Percentiles rank a stretch among this genome's conserved stretches.
Conservation (phyloP, 2,113 vertebrate genomes). For the Potamarius usumacintae region DNA sequence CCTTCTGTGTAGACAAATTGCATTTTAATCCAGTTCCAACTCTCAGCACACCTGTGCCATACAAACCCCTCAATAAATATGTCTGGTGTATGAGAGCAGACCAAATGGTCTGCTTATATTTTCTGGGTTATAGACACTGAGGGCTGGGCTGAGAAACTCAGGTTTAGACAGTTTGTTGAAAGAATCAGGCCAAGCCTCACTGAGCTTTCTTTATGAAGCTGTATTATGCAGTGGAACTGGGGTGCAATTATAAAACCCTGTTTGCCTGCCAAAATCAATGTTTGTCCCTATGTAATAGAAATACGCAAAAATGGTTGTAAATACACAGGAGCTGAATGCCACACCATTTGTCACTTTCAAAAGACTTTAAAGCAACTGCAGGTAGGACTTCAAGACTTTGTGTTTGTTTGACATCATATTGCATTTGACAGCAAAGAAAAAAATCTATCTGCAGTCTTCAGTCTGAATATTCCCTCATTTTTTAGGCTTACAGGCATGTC, state of each 20-base stretch:
- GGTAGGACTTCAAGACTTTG: not conserved
- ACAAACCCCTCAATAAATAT: slow-evolving; percentile 28
- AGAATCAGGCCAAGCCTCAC: not conserved
- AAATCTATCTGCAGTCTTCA: not conserved
- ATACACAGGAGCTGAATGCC: slow-evolving; percentile 27
- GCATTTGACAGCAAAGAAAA: not conserved
- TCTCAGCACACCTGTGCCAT: slow-evolving; percentile 1
- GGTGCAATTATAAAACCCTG: slow-evolving; percentile 37
- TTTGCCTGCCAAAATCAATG: slow-evolving; percentile 50
- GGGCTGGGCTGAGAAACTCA: not conserved
- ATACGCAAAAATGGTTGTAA: slow-evolving; percentile 8
- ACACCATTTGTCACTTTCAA: slow-evolving; percentile 10
- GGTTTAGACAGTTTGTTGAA: not conserved
- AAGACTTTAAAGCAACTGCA: slow-evolving; percentile 18
- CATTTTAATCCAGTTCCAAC: slow-evolving; percentile 19
- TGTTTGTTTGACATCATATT: not conserved
- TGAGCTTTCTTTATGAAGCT: slow-evolving; percentile 24
- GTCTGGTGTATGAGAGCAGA: slow-evolving; percentile 1
- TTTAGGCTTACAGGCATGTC: not conserved
- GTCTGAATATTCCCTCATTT: not conserved
- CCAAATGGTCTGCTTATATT: slow-evolving; percentile 1
- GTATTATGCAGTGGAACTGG: slow-evolving; percentile 27
- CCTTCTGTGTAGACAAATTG: not conserved
- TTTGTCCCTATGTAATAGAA: slow-evolving; percentile 38
- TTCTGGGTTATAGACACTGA: slow-evolving; percentile 1